Percentiles rank a stretch among this genome's conserved stretches.
Conservation (phyloP, 1,140 invertebrate species). For the Trichonephila inaurata region DNA sequence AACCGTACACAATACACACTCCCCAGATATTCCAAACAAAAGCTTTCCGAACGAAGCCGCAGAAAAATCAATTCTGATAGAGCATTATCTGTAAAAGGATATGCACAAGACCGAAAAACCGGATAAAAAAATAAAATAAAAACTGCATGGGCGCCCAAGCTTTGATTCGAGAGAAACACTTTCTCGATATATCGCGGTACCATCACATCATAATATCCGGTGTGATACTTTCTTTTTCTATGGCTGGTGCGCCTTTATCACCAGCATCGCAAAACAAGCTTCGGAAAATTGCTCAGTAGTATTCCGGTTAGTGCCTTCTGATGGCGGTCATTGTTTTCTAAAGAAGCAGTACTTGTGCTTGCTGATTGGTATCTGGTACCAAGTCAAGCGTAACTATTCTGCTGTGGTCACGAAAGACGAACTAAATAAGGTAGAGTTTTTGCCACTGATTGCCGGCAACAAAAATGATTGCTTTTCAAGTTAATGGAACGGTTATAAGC, state of each 20-base stretch:
- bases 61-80: constrained; percentile 19
- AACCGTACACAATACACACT: too few species aligned
- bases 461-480: not conserved
- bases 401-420: not conserved
- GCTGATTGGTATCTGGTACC: constrained; percentile 34
- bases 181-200: constrained; percentile 32
- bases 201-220: constrained; percentile 67
- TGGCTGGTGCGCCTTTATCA: constrained; percentile 10
- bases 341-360: constrained; percentile 20
- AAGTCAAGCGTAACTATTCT: constrained; percentile 38
- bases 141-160: constrained; percentile 29
- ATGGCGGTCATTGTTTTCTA: constrained; percentile 53
- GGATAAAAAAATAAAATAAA: constrained; percentile 41
- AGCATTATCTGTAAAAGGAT: constrained; percentile 26
- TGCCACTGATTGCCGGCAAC: not conserved
- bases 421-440: constrained; percentile 24
- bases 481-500: not conserved
- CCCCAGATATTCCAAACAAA: not conserved
- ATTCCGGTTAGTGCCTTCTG: constrained; percentile 34
- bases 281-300: constrained; percentile 27
- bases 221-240: constrained; percentile 36
- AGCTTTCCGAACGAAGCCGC: not conserved
- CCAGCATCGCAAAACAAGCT: constrained; percentile 33
- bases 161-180: constrained; percentile 7
- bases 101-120: constrained; percentile 35